These are phyloP conservation scores for Myopa tessellatipennis DNA, from an alignment of 2,888 invertebrate genomes.

Conservation along the genomic window DNA sequence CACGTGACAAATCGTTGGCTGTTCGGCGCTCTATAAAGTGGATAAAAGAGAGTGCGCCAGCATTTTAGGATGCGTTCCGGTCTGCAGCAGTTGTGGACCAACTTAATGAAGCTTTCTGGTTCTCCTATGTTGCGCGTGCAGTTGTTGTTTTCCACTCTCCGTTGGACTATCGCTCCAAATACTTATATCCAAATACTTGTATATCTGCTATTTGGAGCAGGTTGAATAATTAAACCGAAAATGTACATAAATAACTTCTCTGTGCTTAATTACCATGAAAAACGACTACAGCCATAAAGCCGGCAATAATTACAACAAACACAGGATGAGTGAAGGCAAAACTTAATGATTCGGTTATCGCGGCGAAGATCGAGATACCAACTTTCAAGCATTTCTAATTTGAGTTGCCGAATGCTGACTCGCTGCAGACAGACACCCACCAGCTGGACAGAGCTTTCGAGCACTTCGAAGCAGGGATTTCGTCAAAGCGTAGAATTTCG, in stretches of 20 bases:
- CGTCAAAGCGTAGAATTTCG: too few relatives aligned
- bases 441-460: too few relatives aligned
- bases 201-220: neutral
- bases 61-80: constrained; percentile 28
- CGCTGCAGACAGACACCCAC: too few relatives aligned
- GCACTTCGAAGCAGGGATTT: too few relatives aligned
- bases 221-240: constrained; percentile 25
- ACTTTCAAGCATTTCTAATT: too few relatives aligned
- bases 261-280: constrained; percentile 33
- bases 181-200: neutral
- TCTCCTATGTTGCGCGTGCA: neutral
- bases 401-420: too few relatives aligned
- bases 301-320: neutral
- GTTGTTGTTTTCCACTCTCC: neutral
- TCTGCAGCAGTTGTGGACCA: constrained; percentile 4
- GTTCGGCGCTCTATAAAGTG: too few relatives aligned
- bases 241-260: constrained; percentile 27
- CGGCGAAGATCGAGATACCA: too few relatives aligned
- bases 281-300: neutral
- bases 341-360: too few relatives aligned
- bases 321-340: too few relatives aligned
- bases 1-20: too few relatives aligned
- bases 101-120: neutral
- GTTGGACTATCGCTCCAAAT: neutral
- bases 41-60: neutral